Evolutionary conservation across 2,888 invertebrate species (phyloP).

Genomic region (Drosophila lacicola): DNA sequence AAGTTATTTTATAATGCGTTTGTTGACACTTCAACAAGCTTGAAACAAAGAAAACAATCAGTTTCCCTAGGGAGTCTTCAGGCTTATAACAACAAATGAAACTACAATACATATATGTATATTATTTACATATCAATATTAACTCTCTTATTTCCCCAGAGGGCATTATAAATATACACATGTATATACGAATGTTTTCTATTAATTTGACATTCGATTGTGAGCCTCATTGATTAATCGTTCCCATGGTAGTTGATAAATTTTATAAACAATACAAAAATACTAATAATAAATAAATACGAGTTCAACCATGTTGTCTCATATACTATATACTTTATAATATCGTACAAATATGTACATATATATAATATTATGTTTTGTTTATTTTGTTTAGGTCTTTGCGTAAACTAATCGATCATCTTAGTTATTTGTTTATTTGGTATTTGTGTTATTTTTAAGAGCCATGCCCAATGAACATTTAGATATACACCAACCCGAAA

Average conservation of each 20-base stretch:
- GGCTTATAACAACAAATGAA: not conserved
- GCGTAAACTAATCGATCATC: slow-evolving; percentile 15
- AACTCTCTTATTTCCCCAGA: slow-evolving; percentile 18
- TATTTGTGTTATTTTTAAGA: no score
- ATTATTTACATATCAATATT: not conserved
- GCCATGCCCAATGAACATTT: slow-evolving; percentile 1
- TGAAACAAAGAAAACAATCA: not conserved
- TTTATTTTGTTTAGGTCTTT: slow-evolving; percentile 7
- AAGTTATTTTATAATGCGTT: not conserved
- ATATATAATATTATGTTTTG: not conserved
- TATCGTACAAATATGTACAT: not conserved
- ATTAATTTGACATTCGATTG: slow-evolving; percentile 48
- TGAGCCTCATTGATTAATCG: slow-evolving; percentile 50
- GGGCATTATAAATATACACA: slow-evolving; percentile 10
- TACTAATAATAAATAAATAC: slow-evolving; percentile 6
- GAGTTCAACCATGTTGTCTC: not conserved
- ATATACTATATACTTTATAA: not conserved
- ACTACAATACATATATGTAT: not conserved
- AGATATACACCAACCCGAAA: not conserved
- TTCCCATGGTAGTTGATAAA: slow-evolving; percentile 45
- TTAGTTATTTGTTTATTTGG: not conserved
- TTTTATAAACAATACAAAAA: slow-evolving; percentile 29
- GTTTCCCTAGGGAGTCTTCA: not conserved
- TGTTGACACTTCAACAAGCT: not conserved
- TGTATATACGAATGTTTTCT: slow-evolving; percentile 8